A percentile compares a stretch with the other conserved stretches of the same genome.
phyloP scores from a whole-genome alignment of 2,797 vertebrate genomes.

The Sebastes elongatus region DNA sequence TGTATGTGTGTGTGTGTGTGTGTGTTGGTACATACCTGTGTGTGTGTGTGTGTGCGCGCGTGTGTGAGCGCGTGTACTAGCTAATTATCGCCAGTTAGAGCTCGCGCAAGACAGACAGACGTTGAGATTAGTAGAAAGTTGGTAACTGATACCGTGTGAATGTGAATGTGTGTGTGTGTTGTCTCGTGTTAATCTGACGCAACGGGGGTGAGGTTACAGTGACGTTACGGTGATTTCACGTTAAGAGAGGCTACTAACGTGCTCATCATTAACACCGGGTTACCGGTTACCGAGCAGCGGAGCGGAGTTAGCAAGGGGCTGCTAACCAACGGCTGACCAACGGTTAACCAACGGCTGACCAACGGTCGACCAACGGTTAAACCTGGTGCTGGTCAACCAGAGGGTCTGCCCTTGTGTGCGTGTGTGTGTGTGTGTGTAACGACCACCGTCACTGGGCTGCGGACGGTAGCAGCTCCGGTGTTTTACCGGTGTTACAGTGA shows the following conservation, averaged over 20 bases:
- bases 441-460: constrained; percentile 14
- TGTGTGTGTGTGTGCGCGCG: neutral
- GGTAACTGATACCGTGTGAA: constrained; percentile 47
- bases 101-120: constrained; percentile 38
- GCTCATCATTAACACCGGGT: constrained; percentile 12
- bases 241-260: neutral
- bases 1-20: neutral
- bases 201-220: constrained; percentile 66
- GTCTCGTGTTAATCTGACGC: constrained; percentile 57
- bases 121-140: constrained; percentile 66
- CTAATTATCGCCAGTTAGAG: constrained; percentile 57
- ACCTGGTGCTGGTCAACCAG: constrained; percentile 7
- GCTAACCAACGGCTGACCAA: constrained; percentile 29
- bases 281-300: constrained; percentile 19
- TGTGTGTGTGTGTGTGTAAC: neutral
- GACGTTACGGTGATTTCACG: constrained; percentile 64
- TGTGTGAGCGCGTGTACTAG: neutral
- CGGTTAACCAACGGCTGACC: neutral
- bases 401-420: constrained; percentile 27
- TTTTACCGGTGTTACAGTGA: neutral
- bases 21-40: neutral
- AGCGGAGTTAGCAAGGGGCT: neutral
- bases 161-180: neutral
- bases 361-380: no score
- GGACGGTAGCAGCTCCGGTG: neutral